These are phyloP conservation scores for Peromyscus eremicus DNA, from an alignment of 2,797 vertebrate species.

Conservation along the genomic window DNA sequence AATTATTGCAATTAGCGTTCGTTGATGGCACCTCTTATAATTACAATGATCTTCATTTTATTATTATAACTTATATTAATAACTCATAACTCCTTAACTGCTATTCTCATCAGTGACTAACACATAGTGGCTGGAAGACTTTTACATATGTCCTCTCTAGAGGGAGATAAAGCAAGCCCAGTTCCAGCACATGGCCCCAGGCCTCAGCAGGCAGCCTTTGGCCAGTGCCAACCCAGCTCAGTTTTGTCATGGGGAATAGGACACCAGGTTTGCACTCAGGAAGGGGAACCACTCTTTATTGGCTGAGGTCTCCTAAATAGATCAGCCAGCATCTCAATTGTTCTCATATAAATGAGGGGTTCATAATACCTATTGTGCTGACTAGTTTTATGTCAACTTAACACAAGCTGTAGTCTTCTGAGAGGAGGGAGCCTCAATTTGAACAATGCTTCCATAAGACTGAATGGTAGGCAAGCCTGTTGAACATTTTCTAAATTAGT, in stretches of 20 bases:
- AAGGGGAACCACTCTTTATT: rapidly evolving
- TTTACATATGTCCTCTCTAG: not conserved
- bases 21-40: not conserved
- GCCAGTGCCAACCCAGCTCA: not conserved
- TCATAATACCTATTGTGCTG: not conserved
- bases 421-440: not conserved
- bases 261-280: rapidly evolving
- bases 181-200: rapidly evolving
- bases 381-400: not conserved
- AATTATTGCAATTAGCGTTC: not conserved
- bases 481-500: not conserved
- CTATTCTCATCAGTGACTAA: not conserved
- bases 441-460: not conserved
- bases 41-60: not conserved
- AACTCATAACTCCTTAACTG: not conserved
- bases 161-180: not conserved
- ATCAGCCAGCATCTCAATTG: not conserved
- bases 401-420: not conserved
- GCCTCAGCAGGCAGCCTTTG: rapidly evolving
- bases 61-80: not conserved
- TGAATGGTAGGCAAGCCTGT: not conserved
- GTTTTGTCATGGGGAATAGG: rapidly evolving
- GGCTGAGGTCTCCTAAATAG: not conserved
- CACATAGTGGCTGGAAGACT: not conserved
- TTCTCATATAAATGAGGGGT: not conserved